Percentiles rank a stretch among this genome's conserved stretches.
These are phyloP conservation scores for Patiria pectinifera DNA, from an alignment of 53 echinoderm and acorn worm species.

Conservation along the genomic window DNA sequence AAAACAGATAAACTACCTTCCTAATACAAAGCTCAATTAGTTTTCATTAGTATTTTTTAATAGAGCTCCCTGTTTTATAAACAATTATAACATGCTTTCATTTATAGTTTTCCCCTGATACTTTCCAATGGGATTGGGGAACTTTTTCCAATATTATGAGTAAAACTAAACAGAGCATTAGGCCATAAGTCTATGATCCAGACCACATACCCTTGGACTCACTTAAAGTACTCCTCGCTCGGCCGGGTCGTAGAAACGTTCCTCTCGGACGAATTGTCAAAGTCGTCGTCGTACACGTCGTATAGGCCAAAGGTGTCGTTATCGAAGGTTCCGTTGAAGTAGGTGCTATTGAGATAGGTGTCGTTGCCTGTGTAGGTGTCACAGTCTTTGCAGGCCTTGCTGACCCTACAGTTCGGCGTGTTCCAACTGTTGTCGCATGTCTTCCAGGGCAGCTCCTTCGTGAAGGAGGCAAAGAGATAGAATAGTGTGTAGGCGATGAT, in stretches of 20 bases:
- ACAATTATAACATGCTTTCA: too few species aligned
- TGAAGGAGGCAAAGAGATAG: constrained; percentile 74
- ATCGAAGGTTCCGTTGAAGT: background rate
- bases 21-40: too few species aligned
- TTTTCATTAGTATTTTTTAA: too few species aligned
- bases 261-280: constrained; percentile 4
- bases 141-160: too few species aligned
- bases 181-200: background rate
- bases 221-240: constrained; percentile 66
- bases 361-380: background rate
- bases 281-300: background rate
- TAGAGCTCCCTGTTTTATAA: too few species aligned
- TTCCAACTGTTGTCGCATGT: constrained; percentile 70
- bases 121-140: too few species aligned
- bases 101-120: too few species aligned
- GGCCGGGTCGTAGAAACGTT: constrained; percentile 18
- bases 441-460: constrained; percentile 70
- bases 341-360: background rate
- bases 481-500: constrained; percentile 72
- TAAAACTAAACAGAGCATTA: too few species aligned
- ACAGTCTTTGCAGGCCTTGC: constrained; percentile 19
- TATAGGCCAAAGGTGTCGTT: background rate
- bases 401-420: constrained; percentile 53
- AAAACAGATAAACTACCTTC: too few species aligned
- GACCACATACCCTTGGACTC: background rate